These are phyloP conservation scores for Pyrochroa serraticornis DNA, from an alignment of 2,888 invertebrate genomes.

Conservation along the genomic window DNA sequence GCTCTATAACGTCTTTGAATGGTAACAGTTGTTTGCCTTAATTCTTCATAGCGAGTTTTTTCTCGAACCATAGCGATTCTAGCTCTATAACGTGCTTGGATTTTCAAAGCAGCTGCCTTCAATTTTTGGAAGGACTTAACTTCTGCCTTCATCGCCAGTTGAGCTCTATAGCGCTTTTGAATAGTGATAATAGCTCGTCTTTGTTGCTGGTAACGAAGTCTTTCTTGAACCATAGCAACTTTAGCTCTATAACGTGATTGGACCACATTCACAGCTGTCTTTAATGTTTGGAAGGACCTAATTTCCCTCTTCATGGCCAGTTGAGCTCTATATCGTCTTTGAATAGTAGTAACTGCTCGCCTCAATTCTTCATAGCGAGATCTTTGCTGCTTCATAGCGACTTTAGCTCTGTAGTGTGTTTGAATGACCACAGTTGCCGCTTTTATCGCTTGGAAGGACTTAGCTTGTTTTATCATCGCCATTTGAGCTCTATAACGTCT, in stretches of 20 bases:
- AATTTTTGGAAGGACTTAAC: constrained; percentile 50
- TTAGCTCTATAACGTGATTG: constrained; percentile 53
- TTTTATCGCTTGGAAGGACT: constrained; percentile 25
- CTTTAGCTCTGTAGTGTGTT: constrained; percentile 53
- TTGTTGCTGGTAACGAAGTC: constrained; percentile 4
- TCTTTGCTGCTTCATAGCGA: constrained; percentile 49
- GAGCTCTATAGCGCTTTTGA: constrained; percentile 54
- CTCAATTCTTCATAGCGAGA: constrained; percentile 51
- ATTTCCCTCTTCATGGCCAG: constrained; percentile 55
- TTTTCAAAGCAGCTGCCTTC: constrained; percentile 53
- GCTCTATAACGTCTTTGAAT: constrained; percentile 53
- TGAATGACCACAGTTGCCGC: constrained; percentile 40
- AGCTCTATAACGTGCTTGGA: constrained; percentile 63
- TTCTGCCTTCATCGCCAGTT: constrained; percentile 47
- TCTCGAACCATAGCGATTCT: constrained; percentile 54
- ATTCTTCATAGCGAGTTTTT: constrained; percentile 53
- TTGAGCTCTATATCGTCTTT: constrained; percentile 61
- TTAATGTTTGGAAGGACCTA: constrained; percentile 53
- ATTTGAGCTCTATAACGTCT: constrained; percentile 31
- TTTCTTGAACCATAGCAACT: constrained; percentile 20
- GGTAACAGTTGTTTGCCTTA: constrained; percentile 47
- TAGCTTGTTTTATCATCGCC: constrained; percentile 3
- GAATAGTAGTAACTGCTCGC: constrained; percentile 57
- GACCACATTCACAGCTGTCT: constrained; percentile 42
- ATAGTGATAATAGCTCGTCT: constrained; percentile 34